Conservation (phyloP, 2,888 invertebrate species). For the Drepanosiphum platanoidis region DNA sequence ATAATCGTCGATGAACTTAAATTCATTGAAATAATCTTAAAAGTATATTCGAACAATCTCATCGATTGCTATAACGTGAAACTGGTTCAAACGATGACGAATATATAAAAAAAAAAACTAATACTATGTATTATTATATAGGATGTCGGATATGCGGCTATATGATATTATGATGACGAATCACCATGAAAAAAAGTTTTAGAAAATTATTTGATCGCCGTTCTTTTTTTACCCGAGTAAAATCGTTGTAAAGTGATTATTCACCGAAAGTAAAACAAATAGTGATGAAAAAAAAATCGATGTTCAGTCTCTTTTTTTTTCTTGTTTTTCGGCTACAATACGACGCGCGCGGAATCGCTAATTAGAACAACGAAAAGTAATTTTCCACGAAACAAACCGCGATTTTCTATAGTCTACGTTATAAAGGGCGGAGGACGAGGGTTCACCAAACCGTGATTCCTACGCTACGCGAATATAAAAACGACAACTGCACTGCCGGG, state of each 20-base stretch:
- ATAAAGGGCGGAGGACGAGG: conserved; percentile 44
- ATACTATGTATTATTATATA: no score
- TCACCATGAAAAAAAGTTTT: conserved; percentile 22
- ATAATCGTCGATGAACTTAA: no score
- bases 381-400: conserved; percentile 48
- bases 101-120: no score
- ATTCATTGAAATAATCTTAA: no score
- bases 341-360: conserved; percentile 32
- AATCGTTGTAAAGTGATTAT: conserved; percentile 21
- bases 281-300: conserved; percentile 1
- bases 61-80: no score
- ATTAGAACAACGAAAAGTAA: conserved; percentile 42
- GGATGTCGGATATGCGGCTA: no score
- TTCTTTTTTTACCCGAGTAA: conserved; percentile 3
- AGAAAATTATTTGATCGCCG: conserved; percentile 23
- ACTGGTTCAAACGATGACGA: no score
- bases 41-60: no score
- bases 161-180: background rate
- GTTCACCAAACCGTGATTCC: conserved; percentile 60
- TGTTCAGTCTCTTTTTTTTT: background rate
- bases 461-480: conserved; percentile 25
- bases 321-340: conserved; percentile 8
- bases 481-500: conserved; percentile 52
- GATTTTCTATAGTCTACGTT: conserved; percentile 38
- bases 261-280: background rate